Conservation (phyloP, 92 coral and sea anemone species). For the Heteractis magnifica region DNA sequence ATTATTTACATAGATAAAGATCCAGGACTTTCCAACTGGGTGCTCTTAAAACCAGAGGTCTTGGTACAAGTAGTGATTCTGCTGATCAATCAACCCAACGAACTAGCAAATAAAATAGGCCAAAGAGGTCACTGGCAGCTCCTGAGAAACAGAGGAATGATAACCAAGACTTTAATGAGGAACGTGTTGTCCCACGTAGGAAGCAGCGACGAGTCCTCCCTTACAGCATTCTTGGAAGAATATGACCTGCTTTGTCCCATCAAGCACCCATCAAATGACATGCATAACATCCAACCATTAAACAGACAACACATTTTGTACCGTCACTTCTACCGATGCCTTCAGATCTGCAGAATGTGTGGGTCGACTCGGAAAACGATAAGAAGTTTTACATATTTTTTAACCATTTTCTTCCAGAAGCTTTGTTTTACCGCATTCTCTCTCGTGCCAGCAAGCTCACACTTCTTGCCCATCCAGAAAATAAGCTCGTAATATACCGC, state of each 20-base stretch:
- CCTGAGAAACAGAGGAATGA: slow-evolving; percentile 32
- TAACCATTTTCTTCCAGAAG: slow-evolving; percentile 50
- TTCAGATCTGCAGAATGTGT: slow-evolving; percentile 13
- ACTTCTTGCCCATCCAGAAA: slow-evolving; percentile 17
- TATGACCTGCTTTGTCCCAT: slow-evolving; percentile 57
- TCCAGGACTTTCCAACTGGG: slow-evolving; percentile 44
- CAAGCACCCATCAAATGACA: slow-evolving; percentile 12
- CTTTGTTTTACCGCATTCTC: slow-evolving; percentile 54
- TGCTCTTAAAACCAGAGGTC: slow-evolving; percentile 41
- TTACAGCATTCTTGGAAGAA: slow-evolving; percentile 50
- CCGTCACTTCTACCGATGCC: slow-evolving; percentile 55
- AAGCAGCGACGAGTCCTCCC: slow-evolving; percentile 25
- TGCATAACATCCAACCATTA: not conserved
- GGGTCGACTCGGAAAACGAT: slow-evolving; percentile 36
- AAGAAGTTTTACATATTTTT: slow-evolving; percentile 45
- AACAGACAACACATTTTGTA: slow-evolving; percentile 50
- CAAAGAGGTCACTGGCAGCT: slow-evolving; percentile 40
- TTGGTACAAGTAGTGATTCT: slow-evolving; percentile 42
- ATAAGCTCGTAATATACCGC: slow-evolving; percentile 19
- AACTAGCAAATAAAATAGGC: slow-evolving; percentile 30
- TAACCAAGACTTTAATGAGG: slow-evolving; percentile 38
- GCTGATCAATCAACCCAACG: slow-evolving; percentile 22
- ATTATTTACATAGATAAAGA: slow-evolving; percentile 45
- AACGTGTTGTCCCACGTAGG: slow-evolving; percentile 32
- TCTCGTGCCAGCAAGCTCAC: slow-evolving; percentile 58